Evolutionary conservation across 2,113 vertebrate genomes (phyloP), one percentile per base, ranked within the genome.

Genomic region (Arvicanthis niloticus): DNA sequence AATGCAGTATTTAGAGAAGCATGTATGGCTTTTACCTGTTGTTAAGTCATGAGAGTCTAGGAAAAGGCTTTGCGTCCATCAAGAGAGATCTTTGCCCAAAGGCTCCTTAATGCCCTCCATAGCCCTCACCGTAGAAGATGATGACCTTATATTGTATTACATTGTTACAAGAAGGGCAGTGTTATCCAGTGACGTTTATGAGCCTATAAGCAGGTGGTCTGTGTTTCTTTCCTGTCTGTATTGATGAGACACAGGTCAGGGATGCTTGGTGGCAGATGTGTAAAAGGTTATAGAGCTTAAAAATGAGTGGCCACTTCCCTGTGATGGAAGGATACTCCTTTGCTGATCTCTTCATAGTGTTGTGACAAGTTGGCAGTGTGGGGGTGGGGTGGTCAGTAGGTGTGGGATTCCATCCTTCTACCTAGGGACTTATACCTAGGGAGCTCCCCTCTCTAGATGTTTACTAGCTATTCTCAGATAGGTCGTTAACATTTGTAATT

Each of bases 41-140:
- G 42, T 73, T 88, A 92, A 89, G n/a, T 67, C n/a, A 12, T 31
- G n/a, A 42, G 45, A 45, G 78, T 90, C 68, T 95, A 81, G 60
- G 88, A n/a, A 73, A 88, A 94, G 12, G 40, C 70, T 10, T 9
- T 40, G 1, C 70, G 88, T 60, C 29, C 58, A 1, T 37, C 0
- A 75, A 48, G 48, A 37, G 34, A 56, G 34, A 92, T 22, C 85
- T 56, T 75, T 80, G 11, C 51, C 40, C 78, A 75, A 53, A 34
- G 21, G 26, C 76, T 48, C 45, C 48, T 8, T 3, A 15, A 26
- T 53, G 17, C 4, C 7, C 7, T 53, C 51, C 16, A 1, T 53
- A 37, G 19, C 1, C 7, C 10, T 12, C 29, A 1, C 45, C 78
- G 60, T 91, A 45, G 56, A 85, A 31, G 68, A 76, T 70, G 76